Conservation (phyloP, 2,113 vertebrate species). For the Odontophorus gujanensis region DNA sequence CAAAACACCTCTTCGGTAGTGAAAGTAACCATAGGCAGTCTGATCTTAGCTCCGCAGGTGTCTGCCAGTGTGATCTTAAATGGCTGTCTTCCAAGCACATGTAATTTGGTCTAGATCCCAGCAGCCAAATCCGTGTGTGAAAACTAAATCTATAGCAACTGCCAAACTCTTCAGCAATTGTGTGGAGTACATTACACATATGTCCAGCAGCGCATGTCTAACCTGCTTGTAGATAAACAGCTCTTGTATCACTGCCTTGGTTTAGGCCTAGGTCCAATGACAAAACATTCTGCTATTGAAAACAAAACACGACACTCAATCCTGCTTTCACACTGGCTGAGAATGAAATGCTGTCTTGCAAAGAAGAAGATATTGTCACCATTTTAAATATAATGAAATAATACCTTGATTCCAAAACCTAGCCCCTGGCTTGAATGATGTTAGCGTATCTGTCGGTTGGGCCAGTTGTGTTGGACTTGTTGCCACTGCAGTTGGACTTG, state of each 20-base stretch:
- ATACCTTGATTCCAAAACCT: not conserved
- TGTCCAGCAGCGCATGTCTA: not conserved
- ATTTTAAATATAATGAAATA: not conserved
- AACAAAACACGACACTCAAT: conserved; percentile 19
- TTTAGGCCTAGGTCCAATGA: not conserved
- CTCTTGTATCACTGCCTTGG: not conserved
- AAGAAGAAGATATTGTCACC: not conserved
- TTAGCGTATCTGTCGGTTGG: not conserved
- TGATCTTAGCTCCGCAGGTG: not conserved
- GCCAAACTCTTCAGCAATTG: not conserved
- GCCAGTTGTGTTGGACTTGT: not conserved
- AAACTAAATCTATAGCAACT: not conserved
- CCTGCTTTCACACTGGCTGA: not conserved
- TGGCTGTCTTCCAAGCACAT: not conserved
- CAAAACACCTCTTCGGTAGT: not conserved
- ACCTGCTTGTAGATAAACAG: not conserved
- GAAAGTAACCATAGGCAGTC: not conserved
- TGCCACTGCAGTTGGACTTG: too few relatives aligned
- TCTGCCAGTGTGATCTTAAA: not conserved
- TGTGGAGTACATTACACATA: accelerated
- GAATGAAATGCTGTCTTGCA: not conserved
- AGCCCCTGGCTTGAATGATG: not conserved
- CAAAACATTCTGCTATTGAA: conserved; percentile 34
- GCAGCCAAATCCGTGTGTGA: not conserved
- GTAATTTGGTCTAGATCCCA: not conserved